phyloP scores from a whole-genome alignment of 2,888 invertebrate species.

The Drosophila buzzatii region DNA sequence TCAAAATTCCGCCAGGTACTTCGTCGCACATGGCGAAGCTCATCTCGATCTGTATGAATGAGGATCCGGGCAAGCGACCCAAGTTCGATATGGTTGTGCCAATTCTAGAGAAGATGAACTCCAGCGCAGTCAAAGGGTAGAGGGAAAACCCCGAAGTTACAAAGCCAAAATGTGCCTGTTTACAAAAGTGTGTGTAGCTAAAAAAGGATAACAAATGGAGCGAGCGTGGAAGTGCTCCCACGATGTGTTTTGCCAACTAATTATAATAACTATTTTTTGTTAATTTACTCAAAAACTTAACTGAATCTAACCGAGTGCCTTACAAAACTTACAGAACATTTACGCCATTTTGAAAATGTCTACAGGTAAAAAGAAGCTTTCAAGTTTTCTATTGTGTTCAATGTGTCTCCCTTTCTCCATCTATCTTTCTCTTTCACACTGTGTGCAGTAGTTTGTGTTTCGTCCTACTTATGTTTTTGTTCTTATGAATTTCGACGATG shows the following conservation, averaged over 20 bases:
- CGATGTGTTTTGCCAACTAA: constrained; percentile 74
- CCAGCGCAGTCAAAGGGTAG: constrained; percentile 76
- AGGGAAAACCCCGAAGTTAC: constrained; percentile 7
- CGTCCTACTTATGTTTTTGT: constrained; percentile 28
- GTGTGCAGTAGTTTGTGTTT: constrained; percentile 41
- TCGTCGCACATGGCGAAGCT: constrained; percentile 96
- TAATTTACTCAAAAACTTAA: constrained; percentile 54
- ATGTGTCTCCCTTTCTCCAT: background rate
- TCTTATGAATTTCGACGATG: constrained; percentile 47
- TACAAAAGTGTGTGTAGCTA: constrained; percentile 58
- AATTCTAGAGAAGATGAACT: constrained; percentile 99
- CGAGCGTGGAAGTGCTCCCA: constrained; percentile 10
- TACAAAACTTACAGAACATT: constrained; percentile 21
- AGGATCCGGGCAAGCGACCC: constrained; percentile 99
- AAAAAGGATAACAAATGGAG: constrained; percentile 20
- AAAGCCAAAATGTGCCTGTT: constrained; percentile 71
- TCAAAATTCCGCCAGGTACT: constrained; percentile 97
- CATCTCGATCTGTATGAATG: constrained; percentile 99
- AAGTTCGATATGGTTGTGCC: constrained; percentile 99
- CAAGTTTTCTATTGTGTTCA: constrained; percentile 23
- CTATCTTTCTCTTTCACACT: constrained; percentile 8
- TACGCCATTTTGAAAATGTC: constrained; percentile 32
- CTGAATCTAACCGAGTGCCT: constrained; percentile 68
- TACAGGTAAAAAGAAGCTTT: constrained; percentile 42
- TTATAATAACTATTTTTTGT: constrained; percentile 72